Evolutionary conservation across 30 jellyfish, hydroid and myxozoan genomes (phyloP), one percentile per base, ranked within the genome.

Genomic region (Nemopilema nomurai): DNA sequence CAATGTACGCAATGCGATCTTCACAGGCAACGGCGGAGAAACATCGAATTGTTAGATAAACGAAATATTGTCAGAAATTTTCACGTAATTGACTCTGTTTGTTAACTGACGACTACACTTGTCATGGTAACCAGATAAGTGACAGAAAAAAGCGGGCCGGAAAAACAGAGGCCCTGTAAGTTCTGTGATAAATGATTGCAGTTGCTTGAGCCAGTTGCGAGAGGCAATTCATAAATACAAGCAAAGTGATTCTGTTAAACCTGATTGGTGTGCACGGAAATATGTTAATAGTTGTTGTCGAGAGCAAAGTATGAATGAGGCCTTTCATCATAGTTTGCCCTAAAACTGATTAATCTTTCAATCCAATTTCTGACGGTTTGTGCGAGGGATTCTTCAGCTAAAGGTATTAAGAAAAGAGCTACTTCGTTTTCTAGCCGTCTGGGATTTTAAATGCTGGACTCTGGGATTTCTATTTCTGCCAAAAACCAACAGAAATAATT

Each of bases 301-400:
- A 65, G 17, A 65, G 73, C 73, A 31, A 80, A 31, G 28, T 64
- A 31, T 80, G 80, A 80, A 80, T 80, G 80, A 51, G 68, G 72
- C 21, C 89, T 66, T 80, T 80, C 81, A 51, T 80, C 74, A 51
- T 7, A 21, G 49, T 13, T 66, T 24, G 49, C 23, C 8, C 19
- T 25, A 28, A 13, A 80, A 28, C 82, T 79, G 89, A 80, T 80
- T 80, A 67, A 31, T 30, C 49, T 16, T 8, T 41, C 62, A 80
- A 80, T 80, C 89, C 89, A 65, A 80, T 80, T 64, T 80, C 64
- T 80, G 0, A 49, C 22, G 83, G 83, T 73, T 33, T 73, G 69
- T 69, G 13, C 57, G 57, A 41, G 13, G 57, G 57, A 41, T 41
- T 41, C 57, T 3, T 41, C 6, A 41, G 57, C 57, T 41, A 41